A percentile compares a stretch with the other conserved stretches of the same genome.
These are phyloP conservation scores for Ganaspis sp. DNA, from an alignment of 1,140 invertebrate species.

Conservation along the genomic window DNA sequence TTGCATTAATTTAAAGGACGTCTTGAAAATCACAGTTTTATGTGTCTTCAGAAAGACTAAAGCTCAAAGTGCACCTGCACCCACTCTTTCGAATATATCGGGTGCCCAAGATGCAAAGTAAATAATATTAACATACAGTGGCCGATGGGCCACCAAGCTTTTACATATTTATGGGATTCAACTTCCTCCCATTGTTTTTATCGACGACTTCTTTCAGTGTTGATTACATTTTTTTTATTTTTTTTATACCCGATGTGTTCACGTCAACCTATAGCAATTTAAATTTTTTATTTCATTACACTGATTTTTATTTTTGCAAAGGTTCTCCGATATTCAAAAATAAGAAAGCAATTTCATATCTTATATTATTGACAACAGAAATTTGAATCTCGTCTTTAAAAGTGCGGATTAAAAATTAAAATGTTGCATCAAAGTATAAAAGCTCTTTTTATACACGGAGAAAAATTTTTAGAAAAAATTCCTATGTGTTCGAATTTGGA, in stretches of 20 bases:
- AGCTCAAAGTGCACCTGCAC: constrained; percentile 46
- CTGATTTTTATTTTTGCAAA: neutral
- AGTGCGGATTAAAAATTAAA: too few species aligned
- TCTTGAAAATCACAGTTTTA: constrained; percentile 14
- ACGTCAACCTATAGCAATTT: neutral
- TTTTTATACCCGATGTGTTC: neutral
- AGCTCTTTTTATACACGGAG: too few species aligned
- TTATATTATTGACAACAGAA: too few species aligned
- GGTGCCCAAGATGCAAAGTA: constrained; percentile 49
- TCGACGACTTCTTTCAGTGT: constrained; percentile 42
- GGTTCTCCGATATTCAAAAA: too few species aligned
- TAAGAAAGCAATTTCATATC: too few species aligned
- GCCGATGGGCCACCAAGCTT: too few species aligned
- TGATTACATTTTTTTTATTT: constrained; percentile 31
- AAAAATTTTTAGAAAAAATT: too few species aligned
- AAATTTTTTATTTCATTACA: neutral
- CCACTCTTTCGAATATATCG: constrained; percentile 49
- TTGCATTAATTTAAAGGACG: constrained; percentile 6
- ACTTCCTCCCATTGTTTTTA: constrained; percentile 74
- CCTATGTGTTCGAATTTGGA: too few species aligned
- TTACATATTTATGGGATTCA: constrained; percentile 69
- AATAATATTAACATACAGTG: constrained; percentile 67
- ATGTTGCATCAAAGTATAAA: too few species aligned
- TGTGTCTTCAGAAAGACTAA: neutral
- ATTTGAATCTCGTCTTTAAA: too few species aligned